phyloP scores from a whole-genome alignment of 2,888 invertebrate species.

The Sepioteuthis lessoniana region DNA sequence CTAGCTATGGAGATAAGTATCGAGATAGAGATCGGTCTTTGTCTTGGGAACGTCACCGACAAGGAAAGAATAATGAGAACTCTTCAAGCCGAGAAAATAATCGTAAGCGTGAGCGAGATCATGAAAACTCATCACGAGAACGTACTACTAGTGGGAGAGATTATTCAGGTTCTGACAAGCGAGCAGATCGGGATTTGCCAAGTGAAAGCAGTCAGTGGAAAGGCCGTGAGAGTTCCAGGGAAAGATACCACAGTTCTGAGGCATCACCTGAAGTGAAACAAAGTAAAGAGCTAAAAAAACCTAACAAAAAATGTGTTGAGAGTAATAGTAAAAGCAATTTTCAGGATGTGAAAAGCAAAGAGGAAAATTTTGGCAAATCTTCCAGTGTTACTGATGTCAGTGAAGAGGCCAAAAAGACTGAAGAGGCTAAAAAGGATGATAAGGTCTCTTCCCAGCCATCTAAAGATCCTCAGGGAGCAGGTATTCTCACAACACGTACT shows the following conservation, averaged over 20 bases:
- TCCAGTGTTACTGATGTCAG: conserved; percentile 49
- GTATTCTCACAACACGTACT: conserved; percentile 61
- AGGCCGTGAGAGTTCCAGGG: neutral
- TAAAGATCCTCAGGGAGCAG: conserved; percentile 49
- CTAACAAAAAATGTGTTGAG: conserved; percentile 40
- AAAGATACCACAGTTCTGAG: neutral
- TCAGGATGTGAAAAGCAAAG: neutral
- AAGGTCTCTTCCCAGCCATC: conserved; percentile 42
- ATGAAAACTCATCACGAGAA: neutral
- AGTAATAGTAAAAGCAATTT: neutral
- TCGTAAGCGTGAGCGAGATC: neutral
- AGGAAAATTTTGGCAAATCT: conserved; percentile 44
- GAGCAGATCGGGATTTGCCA: no score
- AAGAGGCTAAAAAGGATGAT: conserved; percentile 16
- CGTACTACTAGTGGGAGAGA: no score
- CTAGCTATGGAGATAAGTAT: neutral
- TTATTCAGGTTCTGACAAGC: no score
- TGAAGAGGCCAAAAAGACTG: neutral
- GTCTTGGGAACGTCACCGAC: neutral
- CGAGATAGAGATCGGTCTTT: neutral
- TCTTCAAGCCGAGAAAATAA: conserved; percentile 23
- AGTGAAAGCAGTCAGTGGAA: neutral
- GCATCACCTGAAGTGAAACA: neutral
- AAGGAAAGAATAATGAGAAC: neutral
- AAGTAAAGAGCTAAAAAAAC: neutral